These are phyloP conservation scores for Pantherophis vulpinus DNA, from an alignment of 2,797 vertebrate species.

Conservation along the genomic window DNA sequence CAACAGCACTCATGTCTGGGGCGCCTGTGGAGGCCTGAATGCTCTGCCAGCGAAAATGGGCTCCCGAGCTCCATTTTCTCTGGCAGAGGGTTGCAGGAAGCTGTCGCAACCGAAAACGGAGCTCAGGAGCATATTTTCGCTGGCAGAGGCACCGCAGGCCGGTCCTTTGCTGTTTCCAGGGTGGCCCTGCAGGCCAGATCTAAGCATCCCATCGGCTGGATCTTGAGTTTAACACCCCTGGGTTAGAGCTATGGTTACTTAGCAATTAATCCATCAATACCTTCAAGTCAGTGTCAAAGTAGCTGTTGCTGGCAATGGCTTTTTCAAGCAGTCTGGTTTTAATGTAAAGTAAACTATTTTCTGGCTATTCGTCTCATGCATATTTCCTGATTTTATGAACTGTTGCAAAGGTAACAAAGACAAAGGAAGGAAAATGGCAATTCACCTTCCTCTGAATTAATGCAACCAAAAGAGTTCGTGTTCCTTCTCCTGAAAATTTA, in stretches of 20 bases:
- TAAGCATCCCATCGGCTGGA: too few species aligned
- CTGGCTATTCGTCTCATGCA: not conserved
- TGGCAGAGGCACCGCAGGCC: too few species aligned
- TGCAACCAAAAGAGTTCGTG: not conserved
- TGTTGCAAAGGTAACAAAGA: not conserved
- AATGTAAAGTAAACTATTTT: not conserved
- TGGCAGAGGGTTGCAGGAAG: too few species aligned
- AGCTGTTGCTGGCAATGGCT: not conserved
- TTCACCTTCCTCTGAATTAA: not conserved
- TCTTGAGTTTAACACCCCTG: too few species aligned
- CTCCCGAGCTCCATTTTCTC: too few species aligned
- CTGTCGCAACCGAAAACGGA: too few species aligned
- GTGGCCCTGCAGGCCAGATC: too few species aligned
- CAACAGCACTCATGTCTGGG: too few species aligned
- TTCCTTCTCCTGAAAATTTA: not conserved
- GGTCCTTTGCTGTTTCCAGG: too few species aligned
- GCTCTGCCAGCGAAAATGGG: too few species aligned
- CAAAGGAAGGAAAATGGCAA: not conserved
- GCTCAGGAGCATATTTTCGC: too few species aligned
- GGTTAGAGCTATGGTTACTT: not conserved
- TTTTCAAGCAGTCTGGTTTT: not conserved
- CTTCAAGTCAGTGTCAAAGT: not conserved
- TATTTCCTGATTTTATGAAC: not conserved
- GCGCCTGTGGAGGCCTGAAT: too few species aligned
- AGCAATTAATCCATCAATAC: not conserved